These are phyloP conservation scores for Dromius quadrimaculatus DNA, from an alignment of 2,888 invertebrate species.

Conservation along the genomic window DNA sequence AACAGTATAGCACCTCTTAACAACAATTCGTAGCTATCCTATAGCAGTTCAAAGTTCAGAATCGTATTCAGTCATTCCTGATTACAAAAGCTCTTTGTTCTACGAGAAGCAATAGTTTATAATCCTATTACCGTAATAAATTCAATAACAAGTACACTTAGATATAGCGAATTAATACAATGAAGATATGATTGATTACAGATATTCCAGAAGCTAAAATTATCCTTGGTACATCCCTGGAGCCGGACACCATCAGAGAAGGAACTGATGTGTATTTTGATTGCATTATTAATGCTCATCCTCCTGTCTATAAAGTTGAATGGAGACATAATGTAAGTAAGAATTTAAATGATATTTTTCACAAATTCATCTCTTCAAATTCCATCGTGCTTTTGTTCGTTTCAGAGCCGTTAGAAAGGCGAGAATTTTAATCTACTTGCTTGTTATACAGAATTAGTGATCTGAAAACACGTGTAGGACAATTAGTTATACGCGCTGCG, in stretches of 20 bases:
- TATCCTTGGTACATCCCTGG: constrained; percentile 84
- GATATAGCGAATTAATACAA: too few relatives aligned
- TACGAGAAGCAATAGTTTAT: too few relatives aligned
- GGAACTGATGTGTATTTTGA: constrained; percentile 94
- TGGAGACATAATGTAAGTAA: constrained; percentile 90
- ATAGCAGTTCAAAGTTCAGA: too few relatives aligned
- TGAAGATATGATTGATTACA: constrained; percentile 65
- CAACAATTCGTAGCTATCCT: too few relatives aligned
- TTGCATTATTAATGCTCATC: constrained; percentile 87
- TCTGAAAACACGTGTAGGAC: not conserved
- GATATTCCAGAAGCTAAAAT: constrained; percentile 88
- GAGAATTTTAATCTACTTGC: constrained; percentile 14
- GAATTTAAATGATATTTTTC: too few relatives aligned
- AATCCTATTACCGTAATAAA: too few relatives aligned
- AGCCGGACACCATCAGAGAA: constrained; percentile 84
- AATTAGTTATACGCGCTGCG: constrained; percentile 12
- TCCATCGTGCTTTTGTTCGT: not conserved
- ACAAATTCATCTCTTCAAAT: too few relatives aligned
- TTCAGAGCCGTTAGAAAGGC: not conserved
- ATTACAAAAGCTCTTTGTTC: too few relatives aligned
- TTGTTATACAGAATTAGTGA: constrained; percentile 22
- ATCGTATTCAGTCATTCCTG: too few relatives aligned
- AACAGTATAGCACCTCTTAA: too few relatives aligned
- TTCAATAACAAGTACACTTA: too few relatives aligned
- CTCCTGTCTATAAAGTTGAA: constrained; percentile 87